Percentiles rank a stretch among this genome's conserved stretches.
phyloP scores from a whole-genome alignment of 2,113 vertebrate species.

The Embiotoca jacksoni region DNA sequence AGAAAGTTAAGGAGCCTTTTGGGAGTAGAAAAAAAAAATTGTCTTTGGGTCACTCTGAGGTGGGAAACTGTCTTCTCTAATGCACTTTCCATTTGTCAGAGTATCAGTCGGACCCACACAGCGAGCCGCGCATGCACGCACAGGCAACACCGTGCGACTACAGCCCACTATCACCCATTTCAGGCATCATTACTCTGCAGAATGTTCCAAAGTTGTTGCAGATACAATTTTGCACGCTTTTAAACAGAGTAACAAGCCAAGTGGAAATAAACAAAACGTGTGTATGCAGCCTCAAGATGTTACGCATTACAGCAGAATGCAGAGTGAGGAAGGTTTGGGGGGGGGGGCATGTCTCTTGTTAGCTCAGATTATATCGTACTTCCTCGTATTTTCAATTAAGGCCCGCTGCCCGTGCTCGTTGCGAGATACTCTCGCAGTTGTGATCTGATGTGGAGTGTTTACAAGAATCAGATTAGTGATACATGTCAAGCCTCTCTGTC shows the following conservation, averaged over 20 bases:
- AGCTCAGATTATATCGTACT: conserved; percentile 6
- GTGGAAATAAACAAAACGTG: conserved; percentile 61
- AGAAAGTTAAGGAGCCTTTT: conserved; percentile 25
- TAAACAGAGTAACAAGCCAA: conserved; percentile 41
- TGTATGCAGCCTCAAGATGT: conserved; percentile 35
- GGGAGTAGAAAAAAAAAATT: conserved; percentile 37
- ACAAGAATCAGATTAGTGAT: conserved; percentile 37
- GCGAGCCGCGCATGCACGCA: conserved; percentile 1
- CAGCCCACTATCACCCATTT: conserved; percentile 60
- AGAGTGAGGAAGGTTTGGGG: conserved; percentile 8
- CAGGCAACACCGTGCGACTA: conserved; percentile 25
- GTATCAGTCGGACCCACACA: conserved; percentile 49
- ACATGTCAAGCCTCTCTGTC: conserved; percentile 15
- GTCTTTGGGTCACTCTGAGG: conserved; percentile 56
- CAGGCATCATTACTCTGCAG: conserved; percentile 66
- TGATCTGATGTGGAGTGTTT: conserved; percentile 32
- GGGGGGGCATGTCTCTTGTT: conserved; percentile 19
- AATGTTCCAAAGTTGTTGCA: conserved; percentile 61
- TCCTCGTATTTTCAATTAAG: conserved; percentile 28
- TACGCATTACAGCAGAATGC: conserved; percentile 22
- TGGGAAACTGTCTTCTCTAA: conserved; percentile 65
- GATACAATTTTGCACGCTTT: conserved; percentile 61
- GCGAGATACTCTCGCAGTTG: conserved; percentile 19
- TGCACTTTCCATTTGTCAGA: conserved; percentile 71
- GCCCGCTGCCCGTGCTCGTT: conserved; percentile 12